These are phyloP conservation scores for Arvicanthis niloticus DNA, from an alignment of 2,113 vertebrate genomes.

Conservation along the genomic window DNA sequence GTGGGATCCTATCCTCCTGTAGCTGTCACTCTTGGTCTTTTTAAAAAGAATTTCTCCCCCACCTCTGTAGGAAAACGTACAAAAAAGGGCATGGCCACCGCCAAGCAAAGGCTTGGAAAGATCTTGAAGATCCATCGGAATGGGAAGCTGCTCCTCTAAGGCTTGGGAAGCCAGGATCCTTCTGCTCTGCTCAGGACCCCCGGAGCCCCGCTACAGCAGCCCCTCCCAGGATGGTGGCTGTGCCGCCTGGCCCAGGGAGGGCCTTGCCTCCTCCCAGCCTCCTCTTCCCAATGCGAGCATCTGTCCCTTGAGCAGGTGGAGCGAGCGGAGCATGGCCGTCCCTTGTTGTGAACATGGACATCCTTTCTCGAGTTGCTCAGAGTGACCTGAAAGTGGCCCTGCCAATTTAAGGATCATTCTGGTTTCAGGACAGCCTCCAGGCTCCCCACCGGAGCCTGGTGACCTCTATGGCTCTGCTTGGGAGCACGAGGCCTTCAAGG, in stretches of 20 bases:
- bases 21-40: not conserved
- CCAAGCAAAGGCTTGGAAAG: constrained; percentile 99
- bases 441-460: constrained; percentile 73
- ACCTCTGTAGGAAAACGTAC: constrained; percentile 93
- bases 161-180: constrained; percentile 85
- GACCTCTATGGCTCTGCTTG: constrained; percentile 71
- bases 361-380: constrained; percentile 90
- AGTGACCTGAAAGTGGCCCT: constrained; percentile 86
- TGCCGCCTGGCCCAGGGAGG: constrained; percentile 85
- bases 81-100: constrained; percentile 99
- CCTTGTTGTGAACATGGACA: constrained; percentile 95
- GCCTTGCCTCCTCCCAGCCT: constrained; percentile 90
- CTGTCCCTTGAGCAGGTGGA: constrained; percentile 96
- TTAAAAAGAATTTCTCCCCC: not conserved
- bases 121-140: constrained; percentile 99
- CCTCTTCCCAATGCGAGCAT: constrained; percentile 88
- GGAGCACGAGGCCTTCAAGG: constrained; percentile 77
- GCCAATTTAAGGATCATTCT: constrained; percentile 89
- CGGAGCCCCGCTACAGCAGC: constrained; percentile 83
- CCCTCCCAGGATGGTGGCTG: constrained; percentile 84
- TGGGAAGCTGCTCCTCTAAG: constrained; percentile 98
- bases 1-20: not conserved
- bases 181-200: constrained; percentile 86
- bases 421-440: constrained; percentile 91
- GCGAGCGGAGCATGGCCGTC: constrained; percentile 94